These are phyloP conservation scores for Mastomys coucha DNA, from an alignment of 2,113 vertebrate genomes.

Conservation along the genomic window DNA sequence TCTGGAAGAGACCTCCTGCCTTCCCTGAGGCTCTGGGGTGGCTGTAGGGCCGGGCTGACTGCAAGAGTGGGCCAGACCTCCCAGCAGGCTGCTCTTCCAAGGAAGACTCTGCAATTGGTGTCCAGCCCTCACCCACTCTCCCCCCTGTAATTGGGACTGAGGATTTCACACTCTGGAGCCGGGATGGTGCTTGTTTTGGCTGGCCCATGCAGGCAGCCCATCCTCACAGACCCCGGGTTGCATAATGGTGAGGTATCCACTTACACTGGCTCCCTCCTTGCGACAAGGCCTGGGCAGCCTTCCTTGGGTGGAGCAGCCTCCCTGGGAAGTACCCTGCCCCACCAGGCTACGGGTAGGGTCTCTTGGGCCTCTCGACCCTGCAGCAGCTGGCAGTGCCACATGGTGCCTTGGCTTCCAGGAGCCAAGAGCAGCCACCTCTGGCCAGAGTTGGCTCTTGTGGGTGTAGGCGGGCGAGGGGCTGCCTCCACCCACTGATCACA, in stretches of 20 bases:
- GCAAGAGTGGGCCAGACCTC: not conserved
- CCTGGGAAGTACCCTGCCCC: not conserved
- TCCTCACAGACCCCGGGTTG: constrained; percentile 81
- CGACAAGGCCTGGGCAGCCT: constrained; percentile 54
- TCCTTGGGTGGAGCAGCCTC: not conserved
- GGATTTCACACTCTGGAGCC: constrained; percentile 84
- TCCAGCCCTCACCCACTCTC: rapidly evolving
- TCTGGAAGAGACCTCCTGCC: not conserved
- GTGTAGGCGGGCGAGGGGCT: not conserved
- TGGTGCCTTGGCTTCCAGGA: not conserved
- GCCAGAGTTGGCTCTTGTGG: not conserved
- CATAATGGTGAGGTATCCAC: constrained; percentile 86
- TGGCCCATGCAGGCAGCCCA: constrained; percentile 79
- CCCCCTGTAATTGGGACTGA: constrained; percentile 71
- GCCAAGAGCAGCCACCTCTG: constrained; percentile 10
- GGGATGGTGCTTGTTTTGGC: constrained; percentile 87
- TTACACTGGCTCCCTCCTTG: constrained; percentile 85
- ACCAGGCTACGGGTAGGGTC: not conserved
- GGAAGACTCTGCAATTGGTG: not conserved
- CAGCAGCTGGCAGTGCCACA: not conserved
- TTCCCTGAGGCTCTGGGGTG: not conserved
- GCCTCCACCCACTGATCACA: constrained; percentile 61
- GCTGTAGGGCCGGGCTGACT: not conserved
- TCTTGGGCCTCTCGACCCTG: not conserved
- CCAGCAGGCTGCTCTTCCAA: not conserved